Conservation (phyloP, 2,113 vertebrate species). For the Vulpes lagopus region DNA sequence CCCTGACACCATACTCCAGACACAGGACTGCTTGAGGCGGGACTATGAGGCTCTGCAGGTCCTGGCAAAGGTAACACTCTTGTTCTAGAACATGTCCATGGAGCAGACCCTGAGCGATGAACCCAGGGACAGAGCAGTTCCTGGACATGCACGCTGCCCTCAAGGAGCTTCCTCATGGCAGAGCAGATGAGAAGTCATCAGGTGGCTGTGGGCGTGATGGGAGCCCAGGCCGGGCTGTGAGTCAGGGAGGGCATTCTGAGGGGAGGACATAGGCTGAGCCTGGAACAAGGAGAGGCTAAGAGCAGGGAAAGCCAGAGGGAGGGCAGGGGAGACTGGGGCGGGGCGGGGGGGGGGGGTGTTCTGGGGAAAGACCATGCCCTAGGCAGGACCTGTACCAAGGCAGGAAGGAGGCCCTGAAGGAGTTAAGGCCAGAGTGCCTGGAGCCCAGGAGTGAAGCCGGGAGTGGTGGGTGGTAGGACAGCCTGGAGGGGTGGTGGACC, state of each 20-base stretch:
- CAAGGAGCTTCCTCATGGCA: neutral
- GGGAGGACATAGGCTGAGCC: neutral
- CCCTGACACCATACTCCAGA: slow-evolving; percentile 88
- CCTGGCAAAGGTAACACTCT: slow-evolving; percentile 88
- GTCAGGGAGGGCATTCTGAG: neutral
- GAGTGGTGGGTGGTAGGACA: neutral
- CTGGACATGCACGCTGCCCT: neutral
- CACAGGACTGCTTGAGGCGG: slow-evolving; percentile 87
- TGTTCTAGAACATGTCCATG: neutral
- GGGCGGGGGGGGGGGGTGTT: too few relatives aligned
- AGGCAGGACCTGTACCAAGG: neutral
- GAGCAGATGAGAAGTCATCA: neutral
- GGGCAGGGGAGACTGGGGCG: neutral
- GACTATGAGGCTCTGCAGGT: slow-evolving; percentile 87
- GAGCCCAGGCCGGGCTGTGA: neutral
- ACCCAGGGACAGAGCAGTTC: neutral
- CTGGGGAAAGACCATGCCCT: neutral
- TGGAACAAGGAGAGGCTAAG: neutral
- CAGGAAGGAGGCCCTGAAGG: neutral
- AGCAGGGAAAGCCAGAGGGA: neutral
- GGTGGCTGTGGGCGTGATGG: neutral
- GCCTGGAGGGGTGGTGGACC: neutral
- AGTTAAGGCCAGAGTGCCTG: neutral
- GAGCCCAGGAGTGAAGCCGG: neutral
- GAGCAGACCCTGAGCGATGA: neutral